A percentile compares a stretch with the other conserved stretches of the same genome.
Conservation (phyloP, 2,113 vertebrate genomes). For the Pelvicachromis taeniatus region DNA sequence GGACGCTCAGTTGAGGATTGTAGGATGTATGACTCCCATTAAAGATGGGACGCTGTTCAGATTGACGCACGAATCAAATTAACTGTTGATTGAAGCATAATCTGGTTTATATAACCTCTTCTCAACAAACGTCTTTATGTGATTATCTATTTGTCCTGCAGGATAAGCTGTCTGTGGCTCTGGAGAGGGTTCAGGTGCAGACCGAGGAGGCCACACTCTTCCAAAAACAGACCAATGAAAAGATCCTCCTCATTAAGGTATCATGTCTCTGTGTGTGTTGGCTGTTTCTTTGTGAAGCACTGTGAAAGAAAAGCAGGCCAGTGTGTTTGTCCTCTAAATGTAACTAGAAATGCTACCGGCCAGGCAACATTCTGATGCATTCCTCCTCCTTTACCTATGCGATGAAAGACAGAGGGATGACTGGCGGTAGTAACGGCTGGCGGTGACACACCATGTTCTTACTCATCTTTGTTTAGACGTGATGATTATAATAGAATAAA, state of each 20-base stretch:
- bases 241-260: slow-evolving; percentile 69
- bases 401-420: not conserved
- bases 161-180: slow-evolving; percentile 60
- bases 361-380: not conserved
- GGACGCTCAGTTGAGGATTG: not conserved
- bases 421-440: rapidly evolving
- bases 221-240: slow-evolving; percentile 62
- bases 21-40: slow-evolving; percentile 30
- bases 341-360: not conserved
- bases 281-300: not conserved
- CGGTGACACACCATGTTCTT: not conserved
- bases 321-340: not conserved
- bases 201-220: slow-evolving; percentile 49
- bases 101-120: not conserved
- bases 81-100: not conserved
- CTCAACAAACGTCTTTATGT: not conserved
- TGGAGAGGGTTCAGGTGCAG: slow-evolving; percentile 58
- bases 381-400: slow-evolving; percentile 3
- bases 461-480: not conserved
- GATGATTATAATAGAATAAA: not conserved
- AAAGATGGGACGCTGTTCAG: not conserved
- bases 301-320: not conserved
- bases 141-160: slow-evolving; percentile 24
- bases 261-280: not conserved
- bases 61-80: not conserved